A percentile compares a stretch with the other conserved stretches of the same genome.
Evolutionary conservation across 2,113 vertebrate genomes (phyloP).

Genomic region (Otis tarda): DNA sequence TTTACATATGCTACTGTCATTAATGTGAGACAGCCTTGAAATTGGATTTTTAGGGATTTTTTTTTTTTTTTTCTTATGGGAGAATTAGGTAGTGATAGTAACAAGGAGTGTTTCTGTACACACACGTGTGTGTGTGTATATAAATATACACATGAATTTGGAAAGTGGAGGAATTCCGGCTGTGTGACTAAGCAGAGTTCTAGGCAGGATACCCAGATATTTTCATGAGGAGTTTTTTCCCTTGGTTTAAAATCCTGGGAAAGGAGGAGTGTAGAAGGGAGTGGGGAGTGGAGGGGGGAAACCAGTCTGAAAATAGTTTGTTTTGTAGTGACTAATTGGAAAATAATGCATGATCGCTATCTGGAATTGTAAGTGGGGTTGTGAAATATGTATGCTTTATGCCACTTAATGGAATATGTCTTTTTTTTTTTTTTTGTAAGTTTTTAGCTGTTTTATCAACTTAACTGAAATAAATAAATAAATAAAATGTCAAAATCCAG

Average conservation of each 20-base stretch:
- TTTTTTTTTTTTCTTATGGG: neutral
- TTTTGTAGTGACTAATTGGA: neutral
- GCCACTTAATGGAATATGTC: neutral
- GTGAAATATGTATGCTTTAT: neutral
- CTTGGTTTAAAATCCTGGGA: neutral
- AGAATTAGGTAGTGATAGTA: neutral
- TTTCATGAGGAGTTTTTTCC: neutral
- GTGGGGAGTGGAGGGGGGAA: too few relatives aligned
- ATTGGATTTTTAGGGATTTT: neutral
- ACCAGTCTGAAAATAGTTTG: neutral
- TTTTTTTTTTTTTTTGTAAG: neutral
- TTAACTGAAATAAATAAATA: neutral
- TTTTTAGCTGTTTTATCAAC: neutral
- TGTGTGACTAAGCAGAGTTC: neutral
- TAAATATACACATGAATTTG: neutral
- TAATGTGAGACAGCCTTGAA: neutral
- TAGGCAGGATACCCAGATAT: neutral
- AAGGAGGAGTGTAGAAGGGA: neutral
- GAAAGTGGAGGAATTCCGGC: neutral
- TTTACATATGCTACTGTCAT: neutral
- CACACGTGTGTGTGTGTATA: fast-evolving
- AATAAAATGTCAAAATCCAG: neutral
- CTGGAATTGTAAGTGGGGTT: neutral
- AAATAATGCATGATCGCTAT: neutral
- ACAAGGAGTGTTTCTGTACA: neutral